Conservation (phyloP, 2,797 vertebrate species). For the Mergus octosetaceus region DNA sequence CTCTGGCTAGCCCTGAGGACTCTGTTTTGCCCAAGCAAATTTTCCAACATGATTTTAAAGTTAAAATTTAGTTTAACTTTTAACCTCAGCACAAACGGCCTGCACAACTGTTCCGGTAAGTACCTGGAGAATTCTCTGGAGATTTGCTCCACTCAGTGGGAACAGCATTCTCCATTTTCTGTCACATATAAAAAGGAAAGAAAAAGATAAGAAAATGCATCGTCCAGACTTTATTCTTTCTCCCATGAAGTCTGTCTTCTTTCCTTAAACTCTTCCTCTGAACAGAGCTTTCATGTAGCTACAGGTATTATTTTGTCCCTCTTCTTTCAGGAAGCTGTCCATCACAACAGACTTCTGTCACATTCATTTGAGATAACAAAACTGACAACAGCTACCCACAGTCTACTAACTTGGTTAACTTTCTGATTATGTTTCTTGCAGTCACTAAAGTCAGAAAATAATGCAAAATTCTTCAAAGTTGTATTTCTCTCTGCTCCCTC, state of each 20-base stretch:
- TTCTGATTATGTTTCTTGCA: not conserved
- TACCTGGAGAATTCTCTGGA: not conserved
- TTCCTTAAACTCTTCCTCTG: not conserved
- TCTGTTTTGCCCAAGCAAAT: constrained; percentile 17
- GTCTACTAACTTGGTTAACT: not conserved
- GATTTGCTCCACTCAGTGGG: not conserved
- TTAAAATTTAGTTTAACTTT: constrained; percentile 31
- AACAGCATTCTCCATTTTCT: not conserved
- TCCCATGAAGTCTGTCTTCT: not conserved
- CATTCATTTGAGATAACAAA: not conserved
- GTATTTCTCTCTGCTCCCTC: not conserved
- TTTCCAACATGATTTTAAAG: not conserved
- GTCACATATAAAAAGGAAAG: not conserved
- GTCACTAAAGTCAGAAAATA: not conserved
- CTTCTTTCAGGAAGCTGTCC: constrained; percentile 1
- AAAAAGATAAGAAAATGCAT: not conserved
- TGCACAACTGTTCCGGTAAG: not conserved
- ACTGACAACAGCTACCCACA: not conserved
- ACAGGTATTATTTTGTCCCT: not conserved
- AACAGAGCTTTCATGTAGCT: not conserved
- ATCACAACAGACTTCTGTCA: not conserved
- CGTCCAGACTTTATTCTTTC: not conserved
- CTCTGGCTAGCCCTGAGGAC: not conserved
- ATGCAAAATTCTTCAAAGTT: not conserved
- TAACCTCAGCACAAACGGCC: not conserved